These are phyloP conservation scores for Poeciliopsis presidionis DNA, from an alignment of 2,797 vertebrate species.

Conservation along the genomic window DNA sequence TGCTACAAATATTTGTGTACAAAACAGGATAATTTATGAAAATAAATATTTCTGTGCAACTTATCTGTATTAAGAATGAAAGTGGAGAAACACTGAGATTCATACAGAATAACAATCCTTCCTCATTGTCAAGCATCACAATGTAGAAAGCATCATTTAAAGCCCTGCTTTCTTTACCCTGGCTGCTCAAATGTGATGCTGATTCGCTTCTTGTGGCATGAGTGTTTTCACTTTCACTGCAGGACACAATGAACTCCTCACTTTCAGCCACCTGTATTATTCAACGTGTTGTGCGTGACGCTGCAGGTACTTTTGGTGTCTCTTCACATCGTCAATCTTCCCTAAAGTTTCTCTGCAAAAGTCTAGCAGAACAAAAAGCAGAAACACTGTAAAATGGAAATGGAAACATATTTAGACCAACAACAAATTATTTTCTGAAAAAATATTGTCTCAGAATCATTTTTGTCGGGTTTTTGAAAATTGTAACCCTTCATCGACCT, in stretches of 20 bases:
- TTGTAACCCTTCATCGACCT: constrained; percentile 29
- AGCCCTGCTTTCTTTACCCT: constrained; percentile 13
- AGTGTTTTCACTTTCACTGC: constrained; percentile 3
- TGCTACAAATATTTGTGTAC: constrained; percentile 71
- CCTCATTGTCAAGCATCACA: constrained; percentile 30
- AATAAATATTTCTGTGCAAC: constrained; percentile 79
- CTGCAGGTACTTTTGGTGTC: constrained; percentile 16
- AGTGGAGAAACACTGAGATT: constrained; percentile 44
- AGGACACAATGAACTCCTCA: constrained; percentile 9
- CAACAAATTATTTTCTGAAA: constrained; percentile 43
- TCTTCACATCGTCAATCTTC: constrained; percentile 39
- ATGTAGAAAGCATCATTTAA: constrained; percentile 20
- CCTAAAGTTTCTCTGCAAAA: constrained; percentile 24
- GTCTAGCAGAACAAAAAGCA: constrained; percentile 46
- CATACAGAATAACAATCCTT: constrained; percentile 35
- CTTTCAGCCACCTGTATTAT: constrained; percentile 8
- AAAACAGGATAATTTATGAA: constrained; percentile 78
- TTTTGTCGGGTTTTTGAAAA: constrained; percentile 32
- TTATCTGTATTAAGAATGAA: constrained; percentile 57
- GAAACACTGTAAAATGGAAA: constrained; percentile 42
- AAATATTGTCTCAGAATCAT: constrained; percentile 14
- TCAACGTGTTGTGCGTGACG: constrained; percentile 27
- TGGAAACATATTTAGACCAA: constrained; percentile 41
- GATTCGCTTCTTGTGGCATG: constrained; percentile 2
- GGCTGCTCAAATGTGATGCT: constrained; percentile 13